Base-by-base conservation (phyloP, 2,797 vertebrate species). In the Coregonus ussuriensis region DNA sequence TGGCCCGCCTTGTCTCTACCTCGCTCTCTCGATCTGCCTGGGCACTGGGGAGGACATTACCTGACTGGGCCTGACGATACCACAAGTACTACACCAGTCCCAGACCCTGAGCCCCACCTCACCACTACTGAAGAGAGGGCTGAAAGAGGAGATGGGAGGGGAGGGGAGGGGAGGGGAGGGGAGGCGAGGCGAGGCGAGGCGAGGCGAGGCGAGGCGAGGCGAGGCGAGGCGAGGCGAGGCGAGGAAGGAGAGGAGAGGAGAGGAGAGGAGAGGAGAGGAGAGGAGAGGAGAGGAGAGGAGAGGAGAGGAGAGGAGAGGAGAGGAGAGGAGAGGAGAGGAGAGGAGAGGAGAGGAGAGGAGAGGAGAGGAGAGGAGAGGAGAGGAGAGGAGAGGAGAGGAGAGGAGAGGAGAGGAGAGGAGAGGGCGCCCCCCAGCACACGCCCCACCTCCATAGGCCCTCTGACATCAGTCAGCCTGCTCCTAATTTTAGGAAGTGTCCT, bases 101-200 rank as follows among this genome's bases (percentile, higher is more conserved):
- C 1, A 9, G 53, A 16, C 53, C 16, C 53, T 16, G 14, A 16
- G 53, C 14, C 18, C 14, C 15, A 54, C 18, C 77, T 72, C 18
- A 18, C 37, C 47, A 7, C 75, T 79, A 81, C 81, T 77, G 80
- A 81, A 79, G 73, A 77, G 56, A 74, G 56, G 7, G 6, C 56
- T 21, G 5, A 7, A 6, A 59, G 56, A 59, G 18, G 56, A 47
- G 65, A 35, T 25, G 59, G 25, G 62, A 29, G 62, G 3, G 7
- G 25, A 21, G n/a, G 53, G 25, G 25, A 25, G 25, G 25, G 1
- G 25, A 25, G 25, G 25, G 1, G 25, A 25, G 25, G 25, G 1
- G 25, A 25, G 25, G 25, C 25, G 25, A 25, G 25, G 25, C 4
- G 33, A 25, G 25, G 25, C 25, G 25, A 25, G 25, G 25, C 25